Evolutionary conservation across 2,797 vertebrate species (phyloP).

Genomic region (Oreortyx pictus): DNA sequence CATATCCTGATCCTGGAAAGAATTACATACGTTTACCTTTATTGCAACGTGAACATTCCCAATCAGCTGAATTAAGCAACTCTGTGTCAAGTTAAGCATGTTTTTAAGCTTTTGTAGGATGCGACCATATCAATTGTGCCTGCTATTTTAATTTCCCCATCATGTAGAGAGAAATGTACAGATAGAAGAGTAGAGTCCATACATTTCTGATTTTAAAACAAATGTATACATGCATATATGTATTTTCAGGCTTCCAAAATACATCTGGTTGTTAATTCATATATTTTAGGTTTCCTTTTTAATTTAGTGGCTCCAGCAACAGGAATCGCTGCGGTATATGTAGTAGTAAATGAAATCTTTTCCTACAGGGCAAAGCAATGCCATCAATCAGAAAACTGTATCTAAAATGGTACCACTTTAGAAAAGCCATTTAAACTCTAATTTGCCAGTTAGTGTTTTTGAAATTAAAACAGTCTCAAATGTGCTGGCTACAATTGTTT

Average conservation of each 20-base stretch:
- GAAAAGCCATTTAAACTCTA: slow-evolving; percentile 70
- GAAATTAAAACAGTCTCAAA: slow-evolving; percentile 74
- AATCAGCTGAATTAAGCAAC: not conserved
- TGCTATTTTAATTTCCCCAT: slow-evolving; percentile 20
- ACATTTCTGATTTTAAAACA: not conserved
- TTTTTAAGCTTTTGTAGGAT: not conserved
- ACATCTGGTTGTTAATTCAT: not conserved
- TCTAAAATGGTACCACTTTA: slow-evolving; percentile 63
- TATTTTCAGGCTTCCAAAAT: not conserved
- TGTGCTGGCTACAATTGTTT: slow-evolving; percentile 66
- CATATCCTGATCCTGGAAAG: not conserved
- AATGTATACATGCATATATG: not conserved
- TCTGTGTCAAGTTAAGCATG: not conserved
- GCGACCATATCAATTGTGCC: not conserved
- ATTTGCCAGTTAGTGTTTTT: slow-evolving; percentile 66
- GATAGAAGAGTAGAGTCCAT: not conserved
- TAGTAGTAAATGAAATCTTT: slow-evolving; percentile 25
- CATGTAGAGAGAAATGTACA: not conserved
- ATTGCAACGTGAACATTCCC: not conserved
- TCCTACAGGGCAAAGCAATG: not conserved
- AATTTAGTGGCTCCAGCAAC: not conserved
- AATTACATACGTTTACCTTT: not conserved
- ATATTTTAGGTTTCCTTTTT: not conserved
- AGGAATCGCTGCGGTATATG: not conserved
- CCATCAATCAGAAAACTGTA: slow-evolving; percentile 52